Conservation (phyloP, 2,888 invertebrate genomes). For the Cryptophagus acutangulus region DNA sequence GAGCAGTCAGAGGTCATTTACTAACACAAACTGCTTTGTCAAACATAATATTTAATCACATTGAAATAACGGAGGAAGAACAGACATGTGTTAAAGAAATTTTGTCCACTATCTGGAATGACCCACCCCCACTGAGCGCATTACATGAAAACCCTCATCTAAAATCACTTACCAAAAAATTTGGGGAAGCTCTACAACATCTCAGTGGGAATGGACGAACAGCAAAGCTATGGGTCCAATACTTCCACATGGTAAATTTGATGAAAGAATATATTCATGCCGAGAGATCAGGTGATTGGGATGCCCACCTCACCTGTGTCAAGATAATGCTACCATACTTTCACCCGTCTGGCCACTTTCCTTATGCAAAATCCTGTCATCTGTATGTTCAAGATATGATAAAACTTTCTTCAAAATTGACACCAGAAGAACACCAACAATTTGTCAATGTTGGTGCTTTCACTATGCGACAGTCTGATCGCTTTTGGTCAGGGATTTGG, state of each 20-base stretch:
- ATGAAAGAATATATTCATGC: constrained; percentile 9
- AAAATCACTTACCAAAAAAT: too few relatives aligned
- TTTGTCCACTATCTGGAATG: too few relatives aligned
- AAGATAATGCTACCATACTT: background rate
- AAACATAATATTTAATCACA: constrained; percentile 15
- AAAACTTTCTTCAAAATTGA: constrained; percentile 26
- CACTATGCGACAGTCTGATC: background rate
- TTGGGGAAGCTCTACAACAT: too few relatives aligned
- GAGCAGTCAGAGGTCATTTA: constrained; percentile 32
- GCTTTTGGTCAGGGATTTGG: constrained; percentile 3
- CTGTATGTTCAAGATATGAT: constrained; percentile 40
- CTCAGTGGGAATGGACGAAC: too few relatives aligned
- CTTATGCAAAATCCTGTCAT: too few relatives aligned
- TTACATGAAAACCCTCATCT: too few relatives aligned
- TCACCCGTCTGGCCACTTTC: too few relatives aligned
- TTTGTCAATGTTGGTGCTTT: constrained; percentile 18
- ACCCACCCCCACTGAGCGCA: too few relatives aligned
- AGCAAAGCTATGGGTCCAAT: constrained; percentile 9
- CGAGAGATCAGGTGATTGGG: constrained; percentile 9
- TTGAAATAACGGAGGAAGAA: too few relatives aligned
- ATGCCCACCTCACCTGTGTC: background rate
- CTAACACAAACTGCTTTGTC: constrained; percentile 17
- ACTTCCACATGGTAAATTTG: constrained; percentile 11
- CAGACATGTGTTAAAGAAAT: too few relatives aligned
- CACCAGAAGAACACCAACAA: constrained; percentile 22